phyloP scores from a whole-genome alignment of 2,888 invertebrate genomes.

The Agrotis puta region DNA sequence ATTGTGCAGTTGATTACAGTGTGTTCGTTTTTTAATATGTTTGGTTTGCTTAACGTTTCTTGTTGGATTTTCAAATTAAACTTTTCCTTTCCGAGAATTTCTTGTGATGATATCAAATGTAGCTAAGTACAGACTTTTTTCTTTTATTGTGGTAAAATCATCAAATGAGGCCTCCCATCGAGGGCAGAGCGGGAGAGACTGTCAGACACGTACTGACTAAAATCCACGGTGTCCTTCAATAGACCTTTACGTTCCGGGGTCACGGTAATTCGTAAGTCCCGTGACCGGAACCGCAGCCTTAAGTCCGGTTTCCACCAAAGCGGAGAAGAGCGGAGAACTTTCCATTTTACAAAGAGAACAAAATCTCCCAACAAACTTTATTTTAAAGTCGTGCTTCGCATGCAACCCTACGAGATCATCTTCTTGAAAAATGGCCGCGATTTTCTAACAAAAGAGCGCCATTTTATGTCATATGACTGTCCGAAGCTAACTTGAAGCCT shows the following conservation, averaged over 20 bases:
- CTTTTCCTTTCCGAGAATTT: background rate
- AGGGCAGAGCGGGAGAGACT: too few relatives aligned
- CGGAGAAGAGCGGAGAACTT: too few relatives aligned
- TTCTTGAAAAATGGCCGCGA: constrained; percentile 69
- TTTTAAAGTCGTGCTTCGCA: constrained; percentile 48
- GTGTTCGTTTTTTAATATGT: constrained; percentile 25
- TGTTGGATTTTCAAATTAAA: constrained; percentile 9
- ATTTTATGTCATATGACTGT: constrained; percentile 71
- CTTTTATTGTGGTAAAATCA: too few relatives aligned
- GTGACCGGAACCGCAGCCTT: too few relatives aligned
- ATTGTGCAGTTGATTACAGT: constrained; percentile 15
- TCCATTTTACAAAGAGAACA: constrained; percentile 33
- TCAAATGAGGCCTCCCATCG: too few relatives aligned
- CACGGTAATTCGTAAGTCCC: too few relatives aligned
- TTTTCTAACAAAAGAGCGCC: constrained; percentile 72
- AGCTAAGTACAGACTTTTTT: too few relatives aligned
- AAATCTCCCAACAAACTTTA: constrained; percentile 40
- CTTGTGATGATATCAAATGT: too few relatives aligned
- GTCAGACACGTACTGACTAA: too few relatives aligned
- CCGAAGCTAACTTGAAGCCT: constrained; percentile 63
- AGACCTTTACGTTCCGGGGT: too few relatives aligned
- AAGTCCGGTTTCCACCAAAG: too few relatives aligned
- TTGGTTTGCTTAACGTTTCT: background rate
- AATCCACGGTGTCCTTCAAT: too few relatives aligned
- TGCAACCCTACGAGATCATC: constrained; percentile 45